Evolutionary conservation across 1,140 invertebrate genomes (phyloP), one percentile per base, ranked within the genome.

Genomic region (Lasioglossum albipes): DNA sequence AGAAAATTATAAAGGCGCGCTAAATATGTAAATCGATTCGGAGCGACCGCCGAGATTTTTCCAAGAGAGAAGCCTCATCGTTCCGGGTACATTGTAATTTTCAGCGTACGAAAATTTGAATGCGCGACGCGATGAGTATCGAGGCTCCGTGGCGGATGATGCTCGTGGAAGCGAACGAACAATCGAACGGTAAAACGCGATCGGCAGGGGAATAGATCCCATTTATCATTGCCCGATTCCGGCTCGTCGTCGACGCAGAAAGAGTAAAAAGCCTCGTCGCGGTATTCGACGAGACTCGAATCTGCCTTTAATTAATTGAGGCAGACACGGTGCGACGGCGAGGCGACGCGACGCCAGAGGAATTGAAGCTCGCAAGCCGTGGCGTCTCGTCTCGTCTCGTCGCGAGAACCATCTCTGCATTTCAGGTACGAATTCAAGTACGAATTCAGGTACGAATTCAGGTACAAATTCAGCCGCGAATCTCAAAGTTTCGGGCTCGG

Each of bases 261-360:
- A 52, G 31, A 61, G 22, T 64, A 65, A 70, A 81, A 70, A 76
- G 66, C n/a, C 57, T 76, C 31, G 70, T 77, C 65, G 74, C 16
- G 66, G 74, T 70, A 77, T 81, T 81, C 76, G 69, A 81, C 79
- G 79, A 81, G 79, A 27, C 73, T 75, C 79, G 74, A 81, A 81
- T 57, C 79, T 81, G 74, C 66, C 49, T 81, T 77, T 70, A 81
- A 81, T 81, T 81, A 81, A 81, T 81, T 81, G 77, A 81, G 61
- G 45, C 79, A 81, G 74, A 77, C 79, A 74, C 69, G 79, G 75
- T 73, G 79, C 73, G 52, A 16, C 13, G 52, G 52, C 52, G 52
- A 54, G 16, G 13, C 52, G 74, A 81, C 79, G 74, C 62, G 79
- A 81, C 79, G 79, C 79, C 79, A 77, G 49, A 57, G 59, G 79